These are phyloP conservation scores for Mycteria americana DNA, from an alignment of 2,797 vertebrate genomes.

Conservation along the genomic window DNA sequence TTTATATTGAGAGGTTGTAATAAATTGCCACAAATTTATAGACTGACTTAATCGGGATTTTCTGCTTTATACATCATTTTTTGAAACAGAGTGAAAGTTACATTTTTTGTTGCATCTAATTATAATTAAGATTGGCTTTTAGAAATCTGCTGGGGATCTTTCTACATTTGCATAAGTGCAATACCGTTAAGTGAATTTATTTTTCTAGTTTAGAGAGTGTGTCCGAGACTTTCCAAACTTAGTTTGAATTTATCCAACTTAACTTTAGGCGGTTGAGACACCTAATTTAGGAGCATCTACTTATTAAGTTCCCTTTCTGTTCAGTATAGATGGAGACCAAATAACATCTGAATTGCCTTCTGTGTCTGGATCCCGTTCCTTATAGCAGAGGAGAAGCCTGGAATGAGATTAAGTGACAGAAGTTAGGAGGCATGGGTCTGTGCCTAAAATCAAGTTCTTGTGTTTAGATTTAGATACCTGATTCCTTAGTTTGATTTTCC, in stretches of 20 bases:
- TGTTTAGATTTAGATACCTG: background rate
- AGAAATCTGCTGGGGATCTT: background rate
- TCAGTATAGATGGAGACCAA: background rate
- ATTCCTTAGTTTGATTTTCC: background rate
- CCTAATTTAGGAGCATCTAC: background rate
- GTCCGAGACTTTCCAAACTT: background rate
- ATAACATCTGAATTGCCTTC: background rate
- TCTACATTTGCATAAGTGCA: background rate
- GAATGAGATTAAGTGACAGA: background rate
- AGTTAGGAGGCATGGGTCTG: background rate
- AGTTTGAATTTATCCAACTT: background rate
- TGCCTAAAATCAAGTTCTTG: background rate
- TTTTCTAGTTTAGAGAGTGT: background rate
- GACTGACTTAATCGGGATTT: background rate
- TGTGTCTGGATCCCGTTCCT: background rate
- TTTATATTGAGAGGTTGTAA: background rate
- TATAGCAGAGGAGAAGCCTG: background rate
- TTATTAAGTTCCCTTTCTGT: background rate
- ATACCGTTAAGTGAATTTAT: background rate
- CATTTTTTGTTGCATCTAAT: background rate
- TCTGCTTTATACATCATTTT: background rate
- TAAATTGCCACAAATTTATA: background rate
- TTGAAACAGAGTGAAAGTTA: background rate
- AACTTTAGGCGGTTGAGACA: background rate
- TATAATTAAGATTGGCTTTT: background rate